Evolutionary conservation across 2,797 vertebrate genomes (phyloP), one percentile per base, ranked within the genome.

Genomic region (Pogonophryne albipinna): DNA sequence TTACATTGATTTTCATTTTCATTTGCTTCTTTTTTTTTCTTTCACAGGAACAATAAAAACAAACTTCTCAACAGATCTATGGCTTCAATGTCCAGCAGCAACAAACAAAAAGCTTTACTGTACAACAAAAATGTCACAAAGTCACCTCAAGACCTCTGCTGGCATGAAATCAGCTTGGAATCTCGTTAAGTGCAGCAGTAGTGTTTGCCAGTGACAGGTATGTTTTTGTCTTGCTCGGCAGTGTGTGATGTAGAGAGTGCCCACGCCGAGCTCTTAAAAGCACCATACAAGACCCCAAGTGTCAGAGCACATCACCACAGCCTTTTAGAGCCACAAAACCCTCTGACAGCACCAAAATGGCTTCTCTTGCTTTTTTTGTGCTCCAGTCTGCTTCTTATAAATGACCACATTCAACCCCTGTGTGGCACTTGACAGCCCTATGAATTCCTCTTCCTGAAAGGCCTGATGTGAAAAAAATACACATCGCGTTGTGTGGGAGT

Each of bases 201-300:
- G 79, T 80, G 89, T 86, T 86, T 77, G 83, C 76, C 19, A 69
- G 91, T 94, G 94, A 94, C 94, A 94, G 93, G 91, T 92, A 86
- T 89, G 90, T 87, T 91, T 93, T 92, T 90, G 91, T 94, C 91
- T 92, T 31, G 85, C 82, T 84, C 76, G 58, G 89, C 90, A 85
- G 84, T 62, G 71, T 90, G 89, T 89, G 92, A 92, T 92, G 87
- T 80, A 67, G 88, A 87, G 79, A 91, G 93, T 93, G 91, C 90
- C 92, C 90, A 89, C 78, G 88, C 91, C 83, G 82, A 88, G 92
- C 92, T 91, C 90, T 94, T 94, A 94, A 94, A 93, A 95, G 94
- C 94, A 74, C 87, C 83, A 70, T 83, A 89, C 87, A 89, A 91
- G 88, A 89, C 80, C 91, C 81, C 57, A 19, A 83, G 84, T 94